Conservation (phyloP, 2,113 vertebrate species). For the Plecturocebus donacophilus region DNA sequence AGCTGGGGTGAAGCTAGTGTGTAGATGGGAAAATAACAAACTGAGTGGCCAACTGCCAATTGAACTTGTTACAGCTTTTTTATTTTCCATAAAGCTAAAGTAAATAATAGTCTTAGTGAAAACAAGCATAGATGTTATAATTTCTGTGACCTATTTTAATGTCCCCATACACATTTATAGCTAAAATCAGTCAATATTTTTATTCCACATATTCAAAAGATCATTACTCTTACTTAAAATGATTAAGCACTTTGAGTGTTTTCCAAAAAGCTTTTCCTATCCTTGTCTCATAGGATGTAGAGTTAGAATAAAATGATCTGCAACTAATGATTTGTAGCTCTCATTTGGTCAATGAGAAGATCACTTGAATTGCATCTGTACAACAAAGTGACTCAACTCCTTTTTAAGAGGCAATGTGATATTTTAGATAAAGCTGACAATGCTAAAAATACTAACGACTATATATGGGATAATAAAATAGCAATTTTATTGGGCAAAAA, state of each 20-base stretch:
- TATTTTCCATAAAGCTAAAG: background rate
- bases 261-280: background rate
- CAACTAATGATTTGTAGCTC: background rate
- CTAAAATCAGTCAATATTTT: background rate
- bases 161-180: background rate
- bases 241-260: background rate
- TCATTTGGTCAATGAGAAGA: background rate
- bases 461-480: conserved; percentile 61
- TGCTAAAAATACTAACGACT: background rate
- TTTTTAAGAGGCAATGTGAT: conserved; percentile 36
- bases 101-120: conserved; percentile 7
- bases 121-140: background rate
- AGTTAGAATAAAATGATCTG: background rate
- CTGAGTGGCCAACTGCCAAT: background rate
- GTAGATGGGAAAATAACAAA: background rate
- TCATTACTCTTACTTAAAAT: background rate
- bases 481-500: conserved; percentile 50
- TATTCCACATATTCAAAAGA: background rate
- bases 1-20: background rate
- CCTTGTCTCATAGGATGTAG: background rate
- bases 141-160: background rate
- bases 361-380: background rate
- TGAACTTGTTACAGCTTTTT: background rate
- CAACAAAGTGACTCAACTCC: background rate
- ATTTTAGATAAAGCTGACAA: conserved; percentile 48